phyloP scores from a whole-genome alignment of 2,113 vertebrate genomes.

The Brevimyrus niger region DNA sequence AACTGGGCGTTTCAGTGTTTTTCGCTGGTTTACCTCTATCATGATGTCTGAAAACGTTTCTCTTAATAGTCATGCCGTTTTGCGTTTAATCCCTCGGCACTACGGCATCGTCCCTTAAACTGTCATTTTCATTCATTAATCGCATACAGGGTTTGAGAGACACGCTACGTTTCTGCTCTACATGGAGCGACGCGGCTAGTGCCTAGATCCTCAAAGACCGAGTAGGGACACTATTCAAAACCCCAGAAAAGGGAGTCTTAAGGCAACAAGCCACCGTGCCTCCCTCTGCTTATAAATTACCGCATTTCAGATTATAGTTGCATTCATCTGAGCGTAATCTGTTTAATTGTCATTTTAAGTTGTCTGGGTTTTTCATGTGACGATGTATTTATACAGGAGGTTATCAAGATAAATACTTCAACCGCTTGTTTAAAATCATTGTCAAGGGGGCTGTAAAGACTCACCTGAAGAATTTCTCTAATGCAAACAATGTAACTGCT shows the following conservation, averaged over 20 bases:
- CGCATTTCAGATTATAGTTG: background rate
- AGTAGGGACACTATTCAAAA: background rate
- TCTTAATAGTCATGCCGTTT: background rate
- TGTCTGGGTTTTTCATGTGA: background rate
- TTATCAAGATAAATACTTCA: background rate
- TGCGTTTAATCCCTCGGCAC: background rate
- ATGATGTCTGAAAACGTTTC: background rate
- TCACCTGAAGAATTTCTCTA: constrained; percentile 1
- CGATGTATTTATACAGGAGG: background rate
- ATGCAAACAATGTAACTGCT: background rate
- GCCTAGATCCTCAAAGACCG: background rate
- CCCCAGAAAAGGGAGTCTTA: background rate
- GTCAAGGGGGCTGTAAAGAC: background rate
- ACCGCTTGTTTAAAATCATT: constrained; percentile 4
- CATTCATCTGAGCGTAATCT: background rate
- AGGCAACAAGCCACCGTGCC: background rate
- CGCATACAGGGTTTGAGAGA: background rate
- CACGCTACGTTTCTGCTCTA: no score
- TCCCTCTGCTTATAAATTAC: background rate
- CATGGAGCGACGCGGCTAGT: background rate
- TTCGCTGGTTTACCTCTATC: background rate
- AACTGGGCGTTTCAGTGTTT: background rate
- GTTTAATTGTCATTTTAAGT: background rate
- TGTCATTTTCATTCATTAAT: background rate
- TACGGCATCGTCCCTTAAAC: background rate